Evolutionary conservation across 2,888 invertebrate species (phyloP).

Genomic region (Morpho deidamia): DNA sequence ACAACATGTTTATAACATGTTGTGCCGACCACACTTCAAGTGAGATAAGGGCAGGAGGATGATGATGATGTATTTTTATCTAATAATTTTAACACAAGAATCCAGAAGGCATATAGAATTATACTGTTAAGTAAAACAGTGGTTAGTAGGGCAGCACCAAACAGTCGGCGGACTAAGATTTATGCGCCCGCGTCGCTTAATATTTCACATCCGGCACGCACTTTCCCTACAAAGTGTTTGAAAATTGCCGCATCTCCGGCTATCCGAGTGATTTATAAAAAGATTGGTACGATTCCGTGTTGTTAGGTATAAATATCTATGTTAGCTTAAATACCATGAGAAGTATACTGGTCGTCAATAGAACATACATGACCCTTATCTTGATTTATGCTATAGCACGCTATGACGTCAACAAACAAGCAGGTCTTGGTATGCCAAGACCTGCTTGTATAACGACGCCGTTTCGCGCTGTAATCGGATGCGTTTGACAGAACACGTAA

Average conservation of each 20-base stretch:
- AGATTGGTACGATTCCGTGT: conserved; percentile 3
- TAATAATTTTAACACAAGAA: too few species aligned
- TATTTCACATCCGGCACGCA: conserved; percentile 51
- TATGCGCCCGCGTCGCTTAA: conserved; percentile 44
- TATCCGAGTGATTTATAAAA: conserved; percentile 9
- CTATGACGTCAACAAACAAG: too few species aligned
- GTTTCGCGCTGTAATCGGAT: background rate
- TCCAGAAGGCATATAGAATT: too few species aligned
- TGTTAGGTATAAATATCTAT: conserved; percentile 5
- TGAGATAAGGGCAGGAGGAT: too few species aligned
- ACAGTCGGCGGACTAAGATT: conserved; percentile 38
- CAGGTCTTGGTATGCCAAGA: too few species aligned
- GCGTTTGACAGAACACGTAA: too few species aligned
- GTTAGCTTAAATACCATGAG: background rate
- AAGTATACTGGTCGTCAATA: conserved; percentile 2
- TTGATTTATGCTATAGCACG: too few species aligned
- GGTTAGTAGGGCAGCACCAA: background rate
- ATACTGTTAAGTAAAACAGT: too few species aligned
- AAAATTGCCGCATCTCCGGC: conserved; percentile 44
- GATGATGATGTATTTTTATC: too few species aligned
- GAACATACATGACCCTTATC: background rate
- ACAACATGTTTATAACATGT: too few species aligned
- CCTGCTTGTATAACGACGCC: background rate
- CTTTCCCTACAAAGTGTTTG: conserved; percentile 53
- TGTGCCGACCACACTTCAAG: too few species aligned